Evolutionary conservation across 1,140 invertebrate genomes (phyloP).

Genomic region (Pachypsylla venusta): DNA sequence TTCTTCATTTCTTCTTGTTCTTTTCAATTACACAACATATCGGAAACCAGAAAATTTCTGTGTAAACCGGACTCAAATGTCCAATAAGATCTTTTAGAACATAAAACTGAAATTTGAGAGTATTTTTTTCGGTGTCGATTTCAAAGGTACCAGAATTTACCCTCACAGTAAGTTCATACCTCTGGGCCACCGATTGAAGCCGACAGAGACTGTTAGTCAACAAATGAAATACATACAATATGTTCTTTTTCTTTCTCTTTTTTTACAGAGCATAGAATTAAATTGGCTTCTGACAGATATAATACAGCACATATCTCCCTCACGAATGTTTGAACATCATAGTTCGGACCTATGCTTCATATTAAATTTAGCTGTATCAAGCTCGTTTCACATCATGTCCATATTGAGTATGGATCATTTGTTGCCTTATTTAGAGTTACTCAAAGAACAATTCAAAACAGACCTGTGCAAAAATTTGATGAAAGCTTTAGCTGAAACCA

Average conservation of each 20-base stretch:
- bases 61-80: no score
- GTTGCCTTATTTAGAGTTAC: slow-evolving; percentile 73
- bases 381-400: background rate
- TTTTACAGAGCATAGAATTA: slow-evolving; percentile 56
- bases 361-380: background rate
- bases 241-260: slow-evolving; percentile 19
- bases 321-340: slow-evolving; percentile 53
- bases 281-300: slow-evolving; percentile 74
- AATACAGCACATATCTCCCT: slow-evolving; percentile 53
- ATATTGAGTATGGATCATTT: slow-evolving; percentile 53
- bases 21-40: no score
- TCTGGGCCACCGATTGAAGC: no score
- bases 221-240: no score
- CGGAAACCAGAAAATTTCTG: no score
- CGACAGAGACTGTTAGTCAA: no score
- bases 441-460: slow-evolving; percentile 65
- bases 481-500: slow-evolving; percentile 43
- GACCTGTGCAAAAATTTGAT: slow-evolving; percentile 73
- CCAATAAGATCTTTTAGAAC: no score
- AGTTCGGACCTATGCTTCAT: slow-evolving; percentile 62
- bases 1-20: no score
- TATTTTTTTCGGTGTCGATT: no score
- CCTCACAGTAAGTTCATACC: no score
- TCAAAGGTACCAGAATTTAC: no score
- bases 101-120: no score